Base-by-base conservation (phyloP, 1,140 invertebrate species). In the Panulirus ornatus region DNA sequence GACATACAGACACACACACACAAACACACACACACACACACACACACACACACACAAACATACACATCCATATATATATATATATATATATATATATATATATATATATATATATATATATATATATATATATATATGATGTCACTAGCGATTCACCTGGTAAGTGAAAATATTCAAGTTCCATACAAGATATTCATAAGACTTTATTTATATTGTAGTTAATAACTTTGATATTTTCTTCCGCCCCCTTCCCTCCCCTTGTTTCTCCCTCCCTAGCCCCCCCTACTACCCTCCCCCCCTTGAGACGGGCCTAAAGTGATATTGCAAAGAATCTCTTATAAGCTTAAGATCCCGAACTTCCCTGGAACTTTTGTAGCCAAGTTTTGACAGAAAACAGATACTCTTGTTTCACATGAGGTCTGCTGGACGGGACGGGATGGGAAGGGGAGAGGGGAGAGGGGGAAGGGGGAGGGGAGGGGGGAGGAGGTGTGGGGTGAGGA, bases 321-420 rank as follows among this genome's bases (percentile, higher is more conserved):
- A 84, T 84, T 66, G 63, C 82, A 63, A 84, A 84, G 82, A 84
- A 84, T 78, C 84, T 47, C 73, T 63, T 44, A 71, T 51, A 78
- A 54, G 84, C 73, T 87, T 38, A 87, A 63, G 84, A 58, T 76
- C 44, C 71, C 58, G 78, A 87, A 87, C 84, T 87, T 87, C 42
- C 36, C 71, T 76, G 47, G 42, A 87, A 87, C 84, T 87, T 87
- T 76, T 78, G 75, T 44, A 87, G 84, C 66, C 84, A 87, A 87
- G 84, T 87, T 87, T 47, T 76, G 84, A 78, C 84, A 87, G 84
- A 87, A 87, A 87, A 87, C 84, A 87, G 73, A 87, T 87, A 87
- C 84, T 87, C 84, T 87, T 87, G 84, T 78, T 78, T 63, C 84
- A 87, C 84, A 87, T 87, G 54, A 87, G 75, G 84, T 76, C 71